A percentile compares a stretch with the other conserved stretches of the same genome.
Evolutionary conservation across 2,888 invertebrate species (phyloP).

Genomic region (Mycalesis mineus): DNA sequence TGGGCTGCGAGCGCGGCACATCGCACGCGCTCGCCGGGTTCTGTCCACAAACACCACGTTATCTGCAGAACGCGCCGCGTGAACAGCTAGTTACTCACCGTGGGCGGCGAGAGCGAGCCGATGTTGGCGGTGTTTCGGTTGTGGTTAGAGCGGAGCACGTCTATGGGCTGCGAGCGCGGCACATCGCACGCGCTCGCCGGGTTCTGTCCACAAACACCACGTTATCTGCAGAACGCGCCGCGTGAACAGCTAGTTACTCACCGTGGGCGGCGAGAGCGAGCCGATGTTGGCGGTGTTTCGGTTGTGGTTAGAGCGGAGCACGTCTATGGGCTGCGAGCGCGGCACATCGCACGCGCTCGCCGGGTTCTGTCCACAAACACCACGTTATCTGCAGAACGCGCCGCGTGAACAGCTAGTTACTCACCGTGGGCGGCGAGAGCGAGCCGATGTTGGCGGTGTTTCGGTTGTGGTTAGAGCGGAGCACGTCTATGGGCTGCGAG

Average conservation of each 20-base stretch:
- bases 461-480: conserved; percentile 84
- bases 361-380: conserved; percentile 47
- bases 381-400: conserved; percentile 13
- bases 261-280: conserved; percentile 94
- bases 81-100: conserved; percentile 73
- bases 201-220: conserved; percentile 43
- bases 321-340: conserved; percentile 91
- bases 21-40: conserved; percentile 53
- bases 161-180: conserved; percentile 91
- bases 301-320: conserved; percentile 86
- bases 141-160: conserved; percentile 86
- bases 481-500: conserved; percentile 91
- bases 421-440: conserved; percentile 92
- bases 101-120: conserved; percentile 94
- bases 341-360: conserved; percentile 77
- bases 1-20: conserved; percentile 91
- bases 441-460: conserved; percentile 91
- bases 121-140: conserved; percentile 87
- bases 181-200: conserved; percentile 66
- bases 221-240: conserved; percentile 13
- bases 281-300: conserved; percentile 89
- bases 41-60: conserved; percentile 37
- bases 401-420: conserved; percentile 36
- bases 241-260: conserved; percentile 52
- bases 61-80: conserved; percentile 7